Conservation (phyloP, 2,888 invertebrate species). For the Stictocephala bisonia region DNA sequence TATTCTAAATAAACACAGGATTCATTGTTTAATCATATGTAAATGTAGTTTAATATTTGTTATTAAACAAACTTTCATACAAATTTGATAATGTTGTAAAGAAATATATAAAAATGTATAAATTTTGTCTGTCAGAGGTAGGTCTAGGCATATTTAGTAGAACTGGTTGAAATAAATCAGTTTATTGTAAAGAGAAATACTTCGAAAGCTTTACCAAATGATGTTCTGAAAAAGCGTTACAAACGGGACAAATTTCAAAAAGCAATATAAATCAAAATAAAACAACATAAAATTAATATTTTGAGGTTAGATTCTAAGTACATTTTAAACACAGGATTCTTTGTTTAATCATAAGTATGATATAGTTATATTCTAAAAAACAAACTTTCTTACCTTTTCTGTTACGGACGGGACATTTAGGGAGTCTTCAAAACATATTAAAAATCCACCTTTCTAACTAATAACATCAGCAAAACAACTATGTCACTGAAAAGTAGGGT, state of each 20-base stretch:
- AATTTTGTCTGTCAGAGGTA: no score
- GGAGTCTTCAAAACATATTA: conserved; percentile 8
- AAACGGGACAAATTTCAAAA: conserved; percentile 38
- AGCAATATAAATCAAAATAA: conserved; percentile 34
- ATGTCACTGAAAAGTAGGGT: conserved; percentile 34
- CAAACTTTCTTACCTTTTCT: conserved; percentile 39
- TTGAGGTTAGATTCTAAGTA: conserved; percentile 25
- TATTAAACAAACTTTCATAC: no score
- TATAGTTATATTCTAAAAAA: conserved; percentile 30
- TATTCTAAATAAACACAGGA: no score
- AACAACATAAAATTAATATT: conserved; percentile 30
- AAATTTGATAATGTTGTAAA: no score
- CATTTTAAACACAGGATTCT: conserved; percentile 35
- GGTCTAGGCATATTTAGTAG: conserved; percentile 28
- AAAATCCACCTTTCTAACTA: conserved; percentile 26
- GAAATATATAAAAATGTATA: no score
- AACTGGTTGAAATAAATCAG: conserved; percentile 28
- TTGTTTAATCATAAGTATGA: conserved; percentile 28
- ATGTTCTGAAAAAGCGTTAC: conserved; percentile 39
- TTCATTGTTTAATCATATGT: no score
- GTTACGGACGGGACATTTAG: conserved; percentile 36
- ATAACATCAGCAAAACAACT: background rate
- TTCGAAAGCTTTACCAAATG: conserved; percentile 32
- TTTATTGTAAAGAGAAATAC: conserved; percentile 37
- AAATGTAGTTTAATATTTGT: no score